A percentile compares a stretch with the other conserved stretches of the same genome.
These are phyloP conservation scores for Alexandromys fortis DNA, from an alignment of 2,113 vertebrate species.

Conservation along the genomic window DNA sequence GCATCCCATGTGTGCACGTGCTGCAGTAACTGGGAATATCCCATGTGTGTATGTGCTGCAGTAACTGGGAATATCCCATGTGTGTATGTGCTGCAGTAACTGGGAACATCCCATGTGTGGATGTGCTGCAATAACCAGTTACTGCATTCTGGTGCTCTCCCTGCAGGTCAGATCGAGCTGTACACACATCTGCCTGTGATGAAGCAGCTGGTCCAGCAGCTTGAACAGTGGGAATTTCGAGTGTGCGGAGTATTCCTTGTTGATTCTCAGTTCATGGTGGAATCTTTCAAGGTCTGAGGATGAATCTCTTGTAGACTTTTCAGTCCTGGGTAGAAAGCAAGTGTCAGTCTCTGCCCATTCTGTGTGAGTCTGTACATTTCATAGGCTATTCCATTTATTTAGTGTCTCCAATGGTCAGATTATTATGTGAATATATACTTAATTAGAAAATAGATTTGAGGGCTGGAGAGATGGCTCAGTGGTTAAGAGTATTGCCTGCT, in stretches of 20 bases:
- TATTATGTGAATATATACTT: slow-evolving; percentile 1
- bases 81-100: too few relatives aligned
- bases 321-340: background rate
- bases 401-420: background rate
- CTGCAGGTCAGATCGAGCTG: slow-evolving; percentile 96
- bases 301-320: background rate
- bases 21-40: background rate
- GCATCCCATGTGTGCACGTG: background rate
- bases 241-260: slow-evolving; percentile 98
- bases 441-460: background rate
- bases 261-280: slow-evolving; percentile 99
- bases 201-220: slow-evolving; percentile 96
- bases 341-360: background rate
- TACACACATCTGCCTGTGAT: slow-evolving; percentile 99
- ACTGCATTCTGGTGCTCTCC: background rate
- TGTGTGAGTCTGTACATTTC: slow-evolving; percentile 2
- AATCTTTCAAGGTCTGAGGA: slow-evolving; percentile 95
- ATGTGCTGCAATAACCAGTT: background rate
- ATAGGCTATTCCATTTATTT: background rate
- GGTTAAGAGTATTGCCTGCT: too few relatives aligned
- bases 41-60: too few relatives aligned
- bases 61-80: too few relatives aligned
- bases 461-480: too few relatives aligned
- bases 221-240: slow-evolving; percentile 98
- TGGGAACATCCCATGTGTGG: background rate